phyloP scores from a whole-genome alignment of 2,888 invertebrate genomes.

The Notodonta dromedarius region DNA sequence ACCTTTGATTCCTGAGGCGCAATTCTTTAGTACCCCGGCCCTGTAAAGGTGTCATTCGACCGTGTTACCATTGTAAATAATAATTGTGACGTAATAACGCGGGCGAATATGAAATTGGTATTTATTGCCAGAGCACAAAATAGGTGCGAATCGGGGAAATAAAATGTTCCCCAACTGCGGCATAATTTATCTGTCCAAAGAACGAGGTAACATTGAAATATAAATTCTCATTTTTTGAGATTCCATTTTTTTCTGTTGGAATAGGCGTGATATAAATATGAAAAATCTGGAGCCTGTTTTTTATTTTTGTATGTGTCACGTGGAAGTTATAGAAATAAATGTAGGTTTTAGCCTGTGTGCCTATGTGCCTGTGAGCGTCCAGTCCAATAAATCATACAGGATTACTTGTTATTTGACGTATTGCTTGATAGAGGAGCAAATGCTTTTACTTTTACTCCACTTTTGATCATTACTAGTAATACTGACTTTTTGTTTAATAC shows the following conservation, averaged over 20 bases:
- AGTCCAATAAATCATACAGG: too few relatives aligned
- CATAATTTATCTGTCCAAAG: conserved; percentile 27
- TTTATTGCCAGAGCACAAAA: conserved; percentile 31
- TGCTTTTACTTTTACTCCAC: too few relatives aligned
- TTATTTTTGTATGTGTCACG: neutral
- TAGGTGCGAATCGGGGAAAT: conserved; percentile 22
- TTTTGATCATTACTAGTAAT: too few relatives aligned
- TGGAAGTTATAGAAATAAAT: neutral
- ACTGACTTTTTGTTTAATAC: too few relatives aligned
- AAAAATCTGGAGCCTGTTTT: conserved; percentile 3
- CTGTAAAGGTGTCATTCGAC: too few relatives aligned
- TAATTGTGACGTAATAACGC: conserved; percentile 16
- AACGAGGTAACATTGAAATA: conserved; percentile 28
- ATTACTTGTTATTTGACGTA: too few relatives aligned
- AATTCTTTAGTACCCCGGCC: too few relatives aligned
- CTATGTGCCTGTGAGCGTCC: neutral
- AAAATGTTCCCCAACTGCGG: conserved; percentile 22
- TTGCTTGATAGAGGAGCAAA: too few relatives aligned
- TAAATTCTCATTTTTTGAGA: conserved; percentile 22
- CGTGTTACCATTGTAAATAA: conserved; percentile 9
- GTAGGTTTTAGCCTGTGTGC: too few relatives aligned
- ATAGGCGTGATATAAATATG: conserved; percentile 9
- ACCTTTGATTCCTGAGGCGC: neutral
- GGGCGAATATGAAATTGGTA: conserved; percentile 26
- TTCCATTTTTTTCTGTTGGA: conserved; percentile 6